Evolutionary conservation across 2,888 invertebrate species (phyloP), one percentile per base, ranked within the genome.

Genomic region (Ptilodon capucinus): DNA sequence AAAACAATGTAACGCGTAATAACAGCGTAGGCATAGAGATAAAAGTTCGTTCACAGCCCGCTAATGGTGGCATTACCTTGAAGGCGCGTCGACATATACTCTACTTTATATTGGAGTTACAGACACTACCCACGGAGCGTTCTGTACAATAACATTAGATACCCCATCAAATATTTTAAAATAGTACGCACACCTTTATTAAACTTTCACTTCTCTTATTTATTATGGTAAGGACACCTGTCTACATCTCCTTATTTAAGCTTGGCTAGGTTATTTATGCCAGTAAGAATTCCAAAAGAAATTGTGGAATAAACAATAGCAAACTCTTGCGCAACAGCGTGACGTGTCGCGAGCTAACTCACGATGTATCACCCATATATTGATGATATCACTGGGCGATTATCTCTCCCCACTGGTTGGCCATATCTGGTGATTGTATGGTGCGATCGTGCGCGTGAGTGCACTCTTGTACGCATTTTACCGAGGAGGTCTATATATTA

Each of bases 11-110:
- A 16, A 42, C 34, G 46, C n/a, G 43, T 36, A 25, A 8, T 48
- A 16, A n/a, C 16, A 40, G 23, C 13, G 21, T 23, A 13, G 39
- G 32, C 35, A 25, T 14, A 48, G 48, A 48, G 52, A 52, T 52
- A 52, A 48, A 40, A 28, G 52, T 45, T 46, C 46, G 46, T 52
- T 52, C 38, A 43, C 52, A 46, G 43, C 17, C 39, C 39, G 43
- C 46, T 45, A 42, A 40, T 48, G 46, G 45, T 38, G 18, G 5
- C 17, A 36, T 46, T 46, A 34, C 48, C 17, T 48, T 43, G 51
- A 39, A 42, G 11, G 42, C 42, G 32, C 13, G 39, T 51, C 35
- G 44, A 42, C 44, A 42, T 17, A 19, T 1, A 30, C 40, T 48
- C 35, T 3, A 28, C 1, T 28, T 28, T 28, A 28, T n/a, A 28